Conservation (phyloP, 2,888 invertebrate genomes). For the Eumerus sabulonum region DNA sequence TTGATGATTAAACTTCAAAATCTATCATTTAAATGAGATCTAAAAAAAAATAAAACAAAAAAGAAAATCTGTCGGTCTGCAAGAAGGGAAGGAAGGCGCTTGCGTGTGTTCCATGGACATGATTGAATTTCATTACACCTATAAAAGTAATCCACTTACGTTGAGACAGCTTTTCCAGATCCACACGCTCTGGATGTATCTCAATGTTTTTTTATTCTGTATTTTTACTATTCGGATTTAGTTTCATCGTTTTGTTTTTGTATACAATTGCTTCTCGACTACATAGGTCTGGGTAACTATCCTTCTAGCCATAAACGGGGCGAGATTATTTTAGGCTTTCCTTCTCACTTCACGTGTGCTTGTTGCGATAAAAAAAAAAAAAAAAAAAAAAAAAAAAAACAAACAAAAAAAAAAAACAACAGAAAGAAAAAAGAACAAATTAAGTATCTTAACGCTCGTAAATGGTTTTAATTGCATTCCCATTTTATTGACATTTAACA, state of each 20-base stretch:
- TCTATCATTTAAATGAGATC: constrained; percentile 22
- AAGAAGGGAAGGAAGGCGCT: background rate
- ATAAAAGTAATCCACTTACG: constrained; percentile 55
- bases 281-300: constrained; percentile 34
- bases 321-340: constrained; percentile 33
- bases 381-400: no score
- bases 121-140: constrained; percentile 66
- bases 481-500: constrained; percentile 56
- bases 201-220: background rate
- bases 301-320: constrained; percentile 16
- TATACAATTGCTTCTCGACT: constrained; percentile 20
- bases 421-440: no score
- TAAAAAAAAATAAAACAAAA: no score
- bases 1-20: constrained; percentile 31
- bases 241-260: constrained; percentile 6
- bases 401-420: constrained; percentile 1
- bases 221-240: no score
- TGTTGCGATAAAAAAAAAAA: constrained; percentile 1
- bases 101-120: constrained; percentile 46
- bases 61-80: no score
- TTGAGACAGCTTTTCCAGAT: constrained; percentile 15
- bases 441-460: constrained; percentile 33
- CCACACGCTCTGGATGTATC: background rate
- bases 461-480: constrained; percentile 50
- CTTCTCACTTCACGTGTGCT: constrained; percentile 26